Conservation (phyloP, 2,888 invertebrate species). For the Lacanobia oleracea region DNA sequence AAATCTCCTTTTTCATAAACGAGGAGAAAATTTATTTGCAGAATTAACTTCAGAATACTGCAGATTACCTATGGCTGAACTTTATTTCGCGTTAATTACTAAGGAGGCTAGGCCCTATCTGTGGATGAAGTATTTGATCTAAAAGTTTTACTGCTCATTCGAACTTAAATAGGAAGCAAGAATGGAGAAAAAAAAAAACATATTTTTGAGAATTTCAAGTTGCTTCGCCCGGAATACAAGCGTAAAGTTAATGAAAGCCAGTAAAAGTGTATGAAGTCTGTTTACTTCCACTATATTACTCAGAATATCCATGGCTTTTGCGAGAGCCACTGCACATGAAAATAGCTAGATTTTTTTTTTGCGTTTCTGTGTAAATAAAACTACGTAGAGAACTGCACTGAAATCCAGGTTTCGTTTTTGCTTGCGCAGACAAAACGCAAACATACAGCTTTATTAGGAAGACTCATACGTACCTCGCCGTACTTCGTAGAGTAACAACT, state of each 20-base stretch:
- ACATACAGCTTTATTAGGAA: too few relatives aligned
- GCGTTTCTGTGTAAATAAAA: too few relatives aligned
- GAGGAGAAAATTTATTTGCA: neutral
- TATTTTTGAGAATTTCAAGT: neutral
- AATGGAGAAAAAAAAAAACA: too few relatives aligned
- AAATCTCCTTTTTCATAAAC: neutral
- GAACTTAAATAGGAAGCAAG: neutral
- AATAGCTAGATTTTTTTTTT: neutral
- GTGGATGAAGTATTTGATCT: neutral
- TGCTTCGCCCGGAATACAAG: neutral
- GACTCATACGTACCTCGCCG: too few relatives aligned
- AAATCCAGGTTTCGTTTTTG: too few relatives aligned
- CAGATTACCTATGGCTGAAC: neutral
- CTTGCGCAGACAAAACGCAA: too few relatives aligned
- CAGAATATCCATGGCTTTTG: conserved; percentile 2
- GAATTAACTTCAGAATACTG: neutral
- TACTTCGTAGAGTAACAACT: too few relatives aligned
- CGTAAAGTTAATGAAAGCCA: neutral
- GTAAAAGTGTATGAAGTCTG: neutral
- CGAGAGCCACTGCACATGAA: neutral
- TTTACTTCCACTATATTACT: neutral
- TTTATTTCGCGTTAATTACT: too few relatives aligned
- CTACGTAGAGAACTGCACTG: too few relatives aligned
- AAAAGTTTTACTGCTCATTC: neutral
- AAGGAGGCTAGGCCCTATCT: neutral